phyloP scores from a whole-genome alignment of 2,797 vertebrate genomes.

The Coregonus sp. region DNA sequence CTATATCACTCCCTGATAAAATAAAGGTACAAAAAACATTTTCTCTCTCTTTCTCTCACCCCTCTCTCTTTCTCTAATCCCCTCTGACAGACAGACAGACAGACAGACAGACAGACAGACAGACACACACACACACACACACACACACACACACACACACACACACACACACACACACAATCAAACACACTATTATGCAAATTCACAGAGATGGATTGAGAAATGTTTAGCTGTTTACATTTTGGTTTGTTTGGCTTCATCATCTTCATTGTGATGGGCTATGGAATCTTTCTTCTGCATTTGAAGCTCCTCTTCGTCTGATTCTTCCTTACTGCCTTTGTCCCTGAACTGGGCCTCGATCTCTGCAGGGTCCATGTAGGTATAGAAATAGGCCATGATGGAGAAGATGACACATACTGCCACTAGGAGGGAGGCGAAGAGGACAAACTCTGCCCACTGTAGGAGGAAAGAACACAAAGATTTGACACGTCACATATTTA shows the following conservation, averaged over 20 bases:
- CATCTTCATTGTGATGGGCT: slow-evolving; percentile 13
- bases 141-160: background rate
- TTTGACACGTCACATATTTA: slow-evolving; percentile 6
- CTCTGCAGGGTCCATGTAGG: slow-evolving; percentile 85
- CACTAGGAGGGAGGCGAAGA: slow-evolving; percentile 87
- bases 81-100: too few relatives aligned
- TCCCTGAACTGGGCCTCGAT: slow-evolving; percentile 83
- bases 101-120: too few relatives aligned
- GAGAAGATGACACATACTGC: slow-evolving; percentile 88
- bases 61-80: too few relatives aligned
- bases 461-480: slow-evolving; percentile 18
- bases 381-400: slow-evolving; percentile 91
- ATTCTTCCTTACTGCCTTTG: slow-evolving; percentile 53
- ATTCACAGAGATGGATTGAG: background rate
- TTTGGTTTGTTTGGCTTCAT: slow-evolving; percentile 38
- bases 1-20: too few relatives aligned
- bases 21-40: background rate
- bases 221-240: slow-evolving; percentile 49
- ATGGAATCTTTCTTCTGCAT: slow-evolving; percentile 46
- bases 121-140: background rate
- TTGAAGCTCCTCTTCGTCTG: slow-evolving; percentile 41
- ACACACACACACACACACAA: background rate
- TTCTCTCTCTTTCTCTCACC: background rate
- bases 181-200: background rate
- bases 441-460: slow-evolving; percentile 91